Base-by-base conservation (phyloP, 2,113 vertebrate genomes). In the Todiramphus chloris region DNA sequence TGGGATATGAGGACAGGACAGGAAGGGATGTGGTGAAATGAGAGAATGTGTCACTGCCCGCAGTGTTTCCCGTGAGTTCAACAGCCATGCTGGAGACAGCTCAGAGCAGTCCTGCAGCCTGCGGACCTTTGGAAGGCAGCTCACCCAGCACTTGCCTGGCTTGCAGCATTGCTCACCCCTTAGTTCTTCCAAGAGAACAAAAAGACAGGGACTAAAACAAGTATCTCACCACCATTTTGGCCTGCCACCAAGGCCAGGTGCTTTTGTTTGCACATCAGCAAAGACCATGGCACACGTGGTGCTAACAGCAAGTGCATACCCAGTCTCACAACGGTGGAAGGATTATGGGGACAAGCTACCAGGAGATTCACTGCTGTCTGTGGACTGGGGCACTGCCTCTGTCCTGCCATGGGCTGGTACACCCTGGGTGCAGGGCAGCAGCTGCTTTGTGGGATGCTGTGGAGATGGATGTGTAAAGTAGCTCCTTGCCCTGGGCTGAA, bases 171-270 rank as follows among this genome's bases (percentile, higher is more conserved):
- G 10, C 37, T 80, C 13, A 18, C 43, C 18, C 35, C 56, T n/a
- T 13, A 0, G 0, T 11, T 74, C 21, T 44, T 59, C 20, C 1
- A 1, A 27, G 60, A 35, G 16, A 60, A 21, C 0, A 1, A 31
- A n/a, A 60, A 9, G 16, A 6, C 20, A 24, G 33, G 19, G 28
- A 55, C 48, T 46, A 60, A 67, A 86, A 8, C 53, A 60, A 55
- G 44, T 46, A n/a, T n/a, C 28, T 46, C 28, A n/a, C 31, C 5
- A 9, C 12, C 2, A 1, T 55, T 48, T 86, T 68, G 13, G 53
- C 46, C 46, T 59, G n/a, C 4, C 16, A 13, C 30, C 20, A 10
- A 55, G 24, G 55, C 7, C 13, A 27, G 1, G 10, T 41, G 55
- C 11, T 35, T 68, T 67, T 23, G 7, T 5, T 60, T 67, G 46